phyloP scores from a whole-genome alignment of 2,888 invertebrate species.

The Trachelus stipa region DNA sequence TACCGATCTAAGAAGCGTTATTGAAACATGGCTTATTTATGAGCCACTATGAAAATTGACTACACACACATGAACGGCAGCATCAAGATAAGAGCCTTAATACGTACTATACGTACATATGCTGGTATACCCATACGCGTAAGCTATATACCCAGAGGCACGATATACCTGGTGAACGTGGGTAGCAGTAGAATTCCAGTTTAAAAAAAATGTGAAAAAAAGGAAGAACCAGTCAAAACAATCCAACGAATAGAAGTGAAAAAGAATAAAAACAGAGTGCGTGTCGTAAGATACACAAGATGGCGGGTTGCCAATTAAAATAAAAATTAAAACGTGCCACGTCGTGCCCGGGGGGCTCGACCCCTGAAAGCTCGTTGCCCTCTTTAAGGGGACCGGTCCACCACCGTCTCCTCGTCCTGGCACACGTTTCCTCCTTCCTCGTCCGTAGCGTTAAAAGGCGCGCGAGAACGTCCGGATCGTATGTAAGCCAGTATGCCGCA shows the following conservation, averaged over 20 bases:
- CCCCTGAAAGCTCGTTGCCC: slow-evolving; percentile 25
- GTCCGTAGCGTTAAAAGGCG: not conserved
- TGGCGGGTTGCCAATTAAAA: slow-evolving; percentile 22
- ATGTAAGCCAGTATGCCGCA: not conserved
- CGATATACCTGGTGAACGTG: not conserved
- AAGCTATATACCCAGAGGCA: not conserved
- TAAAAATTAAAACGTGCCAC: slow-evolving; percentile 32
- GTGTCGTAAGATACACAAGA: not conserved
- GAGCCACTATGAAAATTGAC: not conserved
- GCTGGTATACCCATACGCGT: not conserved
- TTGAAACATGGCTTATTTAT: not conserved
- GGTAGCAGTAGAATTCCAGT: not conserved
- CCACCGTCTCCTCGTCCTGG: not conserved
- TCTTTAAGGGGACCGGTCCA: slow-evolving; percentile 26
- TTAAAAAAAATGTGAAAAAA: not conserved
- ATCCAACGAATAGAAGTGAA: not conserved
- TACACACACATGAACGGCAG: not conserved
- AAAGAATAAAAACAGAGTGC: not conserved
- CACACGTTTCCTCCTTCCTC: not conserved
- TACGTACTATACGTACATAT: not conserved
- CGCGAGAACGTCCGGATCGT: not conserved
- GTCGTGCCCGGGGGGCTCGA: slow-evolving; percentile 23
- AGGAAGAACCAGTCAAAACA: not conserved
- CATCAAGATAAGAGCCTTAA: not conserved
- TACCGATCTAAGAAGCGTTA: not conserved